Evolutionary conservation across 1,140 invertebrate species (phyloP).

Genomic region (Aphidius ervi): DNA sequence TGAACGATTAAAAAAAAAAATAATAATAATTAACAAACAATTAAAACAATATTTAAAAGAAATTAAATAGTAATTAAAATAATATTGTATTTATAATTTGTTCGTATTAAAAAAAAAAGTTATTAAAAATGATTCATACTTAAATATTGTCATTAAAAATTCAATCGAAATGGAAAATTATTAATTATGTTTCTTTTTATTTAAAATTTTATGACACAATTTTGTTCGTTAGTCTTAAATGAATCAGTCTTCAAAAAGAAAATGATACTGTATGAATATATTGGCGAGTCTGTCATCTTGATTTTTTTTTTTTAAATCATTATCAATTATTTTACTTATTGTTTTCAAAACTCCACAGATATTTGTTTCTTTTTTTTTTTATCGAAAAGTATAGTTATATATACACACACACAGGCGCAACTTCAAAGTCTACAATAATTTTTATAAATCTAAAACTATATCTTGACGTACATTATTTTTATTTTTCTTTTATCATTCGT

Average conservation of each 20-base stretch:
- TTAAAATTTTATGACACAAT: conserved; percentile 1
- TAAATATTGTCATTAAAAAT: conserved; percentile 4
- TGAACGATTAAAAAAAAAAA: no score
- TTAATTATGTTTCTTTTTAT: conserved; percentile 1
- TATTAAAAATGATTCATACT: neutral
- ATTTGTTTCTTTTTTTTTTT: neutral
- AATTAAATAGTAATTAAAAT: no score
- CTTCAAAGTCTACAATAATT: neutral
- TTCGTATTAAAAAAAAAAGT: neutral
- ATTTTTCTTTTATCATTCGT: neutral
- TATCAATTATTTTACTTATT: conserved; percentile 1
- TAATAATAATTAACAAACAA: no score
- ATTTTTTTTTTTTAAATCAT: neutral
- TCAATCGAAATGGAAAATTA: conserved; percentile 12
- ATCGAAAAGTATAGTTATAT: neutral
- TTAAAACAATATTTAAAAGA: no score
- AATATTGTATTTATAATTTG: no score
- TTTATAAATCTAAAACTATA: no score
- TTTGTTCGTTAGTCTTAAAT: conserved; percentile 18
- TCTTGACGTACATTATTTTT: neutral
- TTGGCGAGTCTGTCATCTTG: neutral
- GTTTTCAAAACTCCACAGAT: neutral
- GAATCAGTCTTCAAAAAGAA: conserved; percentile 22
- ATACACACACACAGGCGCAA: conserved; percentile 4
- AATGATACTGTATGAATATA: neutral